Evolutionary conservation across 2,888 invertebrate genomes (phyloP).

Genomic region (Criorhina ranunculi): DNA sequence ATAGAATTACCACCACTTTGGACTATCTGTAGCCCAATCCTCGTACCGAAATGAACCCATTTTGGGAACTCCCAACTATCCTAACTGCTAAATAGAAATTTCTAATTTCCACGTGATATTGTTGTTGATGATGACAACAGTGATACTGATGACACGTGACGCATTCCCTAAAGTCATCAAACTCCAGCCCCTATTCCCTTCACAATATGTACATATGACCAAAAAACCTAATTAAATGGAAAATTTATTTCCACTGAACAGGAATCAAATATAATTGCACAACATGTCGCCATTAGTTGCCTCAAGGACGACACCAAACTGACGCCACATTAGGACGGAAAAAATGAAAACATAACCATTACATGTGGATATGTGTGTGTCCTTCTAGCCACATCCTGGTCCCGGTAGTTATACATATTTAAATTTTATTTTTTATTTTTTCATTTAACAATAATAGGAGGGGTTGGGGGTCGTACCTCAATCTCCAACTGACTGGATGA

Average conservation of each 20-base stretch:
- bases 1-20: too few relatives aligned
- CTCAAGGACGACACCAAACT: conserved; percentile 9
- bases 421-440: conserved; percentile 27
- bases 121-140: background rate
- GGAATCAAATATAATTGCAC: conserved; percentile 21
- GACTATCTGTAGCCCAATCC: background rate
- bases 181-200: background rate
- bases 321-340: conserved; percentile 4
- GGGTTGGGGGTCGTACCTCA: background rate
- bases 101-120: conserved; percentile 16
- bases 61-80: too few relatives aligned
- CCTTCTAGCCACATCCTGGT: conserved; percentile 8
- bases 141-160: conserved; percentile 25
- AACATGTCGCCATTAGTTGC: conserved; percentile 4
- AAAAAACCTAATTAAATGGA: conserved; percentile 39
- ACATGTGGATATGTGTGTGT: background rate
- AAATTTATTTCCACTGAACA: conserved; percentile 29
- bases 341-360: background rate
- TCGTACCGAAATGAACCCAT: too few relatives aligned
- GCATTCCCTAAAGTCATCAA: background rate
- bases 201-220: too few relatives aligned
- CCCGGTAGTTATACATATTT: conserved; percentile 34
- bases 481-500: conserved; percentile 2
- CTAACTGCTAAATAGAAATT: background rate
- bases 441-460: conserved; percentile 4